Evolutionary conservation across 2,113 vertebrate species (phyloP).

Genomic region (Gallinago paraguaiae): DNA sequence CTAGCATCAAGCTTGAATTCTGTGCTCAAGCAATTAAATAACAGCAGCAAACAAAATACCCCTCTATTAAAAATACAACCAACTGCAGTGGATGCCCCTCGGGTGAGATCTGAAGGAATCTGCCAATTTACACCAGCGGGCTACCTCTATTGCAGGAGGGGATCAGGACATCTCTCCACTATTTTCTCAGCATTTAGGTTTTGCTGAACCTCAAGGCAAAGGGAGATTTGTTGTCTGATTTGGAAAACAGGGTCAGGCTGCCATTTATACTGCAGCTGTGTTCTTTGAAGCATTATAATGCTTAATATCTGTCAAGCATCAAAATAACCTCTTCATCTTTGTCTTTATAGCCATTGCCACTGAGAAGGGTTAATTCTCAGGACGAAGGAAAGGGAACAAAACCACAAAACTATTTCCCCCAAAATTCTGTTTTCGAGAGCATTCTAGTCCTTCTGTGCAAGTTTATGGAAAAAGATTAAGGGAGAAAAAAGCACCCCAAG

Average conservation of each 20-base stretch:
- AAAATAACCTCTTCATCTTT: background rate
- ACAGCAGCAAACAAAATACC: background rate
- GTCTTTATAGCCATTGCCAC: background rate
- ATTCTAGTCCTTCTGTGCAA: background rate
- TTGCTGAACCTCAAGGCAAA: background rate
- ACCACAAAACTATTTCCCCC: background rate
- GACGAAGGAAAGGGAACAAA: background rate
- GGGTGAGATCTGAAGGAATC: background rate
- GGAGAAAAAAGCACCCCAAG: background rate
- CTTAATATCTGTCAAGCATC: background rate
- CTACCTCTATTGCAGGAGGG: background rate
- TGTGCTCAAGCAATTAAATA: background rate
- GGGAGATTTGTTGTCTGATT: background rate
- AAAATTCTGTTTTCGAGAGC: background rate
- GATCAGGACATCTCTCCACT: background rate
- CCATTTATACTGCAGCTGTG: fast-evolving
- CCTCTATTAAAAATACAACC: background rate
- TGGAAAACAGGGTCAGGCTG: background rate
- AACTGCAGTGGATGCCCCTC: background rate
- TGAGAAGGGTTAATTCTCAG: background rate
- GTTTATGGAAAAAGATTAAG: background rate
- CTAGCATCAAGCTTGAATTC: background rate
- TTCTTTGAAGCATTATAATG: background rate
- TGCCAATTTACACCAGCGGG: background rate
- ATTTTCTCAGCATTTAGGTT: background rate